Evolutionary conservation across 2,888 invertebrate species (phyloP).

Genomic region (Drosophila peninsularis): DNA sequence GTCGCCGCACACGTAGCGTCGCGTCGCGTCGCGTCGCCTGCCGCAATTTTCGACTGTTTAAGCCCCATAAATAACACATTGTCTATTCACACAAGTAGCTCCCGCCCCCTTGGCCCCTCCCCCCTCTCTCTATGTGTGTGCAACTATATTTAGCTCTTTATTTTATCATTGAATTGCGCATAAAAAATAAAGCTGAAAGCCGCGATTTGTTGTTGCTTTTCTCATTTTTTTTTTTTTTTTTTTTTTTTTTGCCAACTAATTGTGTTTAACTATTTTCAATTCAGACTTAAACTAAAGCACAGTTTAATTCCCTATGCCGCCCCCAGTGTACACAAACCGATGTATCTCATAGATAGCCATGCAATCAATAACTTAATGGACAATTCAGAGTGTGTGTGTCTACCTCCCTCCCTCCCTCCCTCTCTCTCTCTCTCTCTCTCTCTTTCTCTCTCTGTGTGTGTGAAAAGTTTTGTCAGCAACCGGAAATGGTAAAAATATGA

Average conservation of each 20-base stretch:
- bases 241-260: constrained; percentile 52
- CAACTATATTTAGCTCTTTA: constrained; percentile 59
- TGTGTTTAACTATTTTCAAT: constrained; percentile 73
- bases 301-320: constrained; percentile 39
- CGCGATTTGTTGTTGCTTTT: not conserved
- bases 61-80: constrained; percentile 37
- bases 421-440: not conserved
- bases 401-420: not conserved
- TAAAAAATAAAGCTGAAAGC: constrained; percentile 41
- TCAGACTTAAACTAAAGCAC: constrained; percentile 51
- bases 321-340: not conserved
- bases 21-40: no score
- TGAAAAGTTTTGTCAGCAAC: constrained; percentile 70
- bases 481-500: constrained; percentile 59
- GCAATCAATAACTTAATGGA: constrained; percentile 65
- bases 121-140: not conserved
- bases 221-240: constrained; percentile 18
- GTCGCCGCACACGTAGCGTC: constrained; percentile 27
- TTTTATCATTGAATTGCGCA: constrained; percentile 60
- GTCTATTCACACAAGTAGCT: constrained; percentile 19
- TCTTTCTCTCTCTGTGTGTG: constrained; percentile 25
- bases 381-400: constrained; percentile 40
- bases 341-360: constrained; percentile 48
- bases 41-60: constrained; percentile 25
- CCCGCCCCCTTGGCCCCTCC: not conserved